A percentile compares a stretch with the other conserved stretches of the same genome.
phyloP scores from a whole-genome alignment of 2,888 invertebrate species.

The Pogonocherus hispidulus region DNA sequence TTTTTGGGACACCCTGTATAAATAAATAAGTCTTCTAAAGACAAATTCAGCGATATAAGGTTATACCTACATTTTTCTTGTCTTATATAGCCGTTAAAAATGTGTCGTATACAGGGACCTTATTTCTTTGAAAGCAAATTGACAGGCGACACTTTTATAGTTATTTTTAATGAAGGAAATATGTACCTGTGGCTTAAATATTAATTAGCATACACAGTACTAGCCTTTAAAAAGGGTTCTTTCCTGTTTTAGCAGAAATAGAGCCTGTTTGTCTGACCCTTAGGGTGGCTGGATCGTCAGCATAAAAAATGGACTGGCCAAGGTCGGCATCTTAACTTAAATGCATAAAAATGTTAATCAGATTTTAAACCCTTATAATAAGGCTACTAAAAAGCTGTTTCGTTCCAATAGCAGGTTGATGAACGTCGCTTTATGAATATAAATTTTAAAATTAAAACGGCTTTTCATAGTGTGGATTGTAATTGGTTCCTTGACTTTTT shows the following conservation, averaged over 20 bases:
- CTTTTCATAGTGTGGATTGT: constrained; percentile 10
- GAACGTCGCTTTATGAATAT: constrained; percentile 21
- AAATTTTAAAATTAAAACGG: constrained; percentile 19
- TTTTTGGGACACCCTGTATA: too few species aligned
- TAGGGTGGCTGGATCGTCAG: constrained; percentile 11
- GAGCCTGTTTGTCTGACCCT: constrained; percentile 4
- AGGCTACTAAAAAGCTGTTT: constrained; percentile 30
- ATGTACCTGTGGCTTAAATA: too few species aligned
- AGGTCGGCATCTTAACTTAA: constrained; percentile 21
- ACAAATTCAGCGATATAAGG: too few species aligned
- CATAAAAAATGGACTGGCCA: constrained; percentile 21
- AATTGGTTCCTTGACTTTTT: constrained; percentile 14
- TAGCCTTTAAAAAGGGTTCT: background rate
- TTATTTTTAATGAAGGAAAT: too few species aligned
- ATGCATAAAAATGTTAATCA: constrained; percentile 30
- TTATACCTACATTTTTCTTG: too few species aligned
- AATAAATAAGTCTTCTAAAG: too few species aligned
- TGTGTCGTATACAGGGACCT: too few species aligned
- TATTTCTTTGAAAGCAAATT: too few species aligned
- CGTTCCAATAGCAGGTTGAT: constrained; percentile 27
- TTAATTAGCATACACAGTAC: background rate
- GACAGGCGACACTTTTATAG: too few species aligned
- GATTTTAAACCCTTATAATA: constrained; percentile 24
- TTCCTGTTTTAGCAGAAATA: constrained; percentile 10
- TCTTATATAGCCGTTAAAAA: too few species aligned